phyloP scores from a whole-genome alignment of 2,888 invertebrate species.

The Pelosia muscerda region DNA sequence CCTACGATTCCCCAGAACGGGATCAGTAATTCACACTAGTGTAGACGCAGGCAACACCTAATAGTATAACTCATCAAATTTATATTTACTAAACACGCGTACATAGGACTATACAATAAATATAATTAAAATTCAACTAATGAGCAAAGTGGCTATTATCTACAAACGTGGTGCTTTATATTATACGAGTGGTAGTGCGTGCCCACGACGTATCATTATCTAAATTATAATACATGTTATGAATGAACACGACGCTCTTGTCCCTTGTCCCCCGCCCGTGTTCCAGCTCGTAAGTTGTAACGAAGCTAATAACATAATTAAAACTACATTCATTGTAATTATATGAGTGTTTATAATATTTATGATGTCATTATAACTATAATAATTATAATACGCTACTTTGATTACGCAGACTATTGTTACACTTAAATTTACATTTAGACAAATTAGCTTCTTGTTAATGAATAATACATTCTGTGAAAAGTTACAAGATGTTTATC shows the following conservation, averaged over 20 bases:
- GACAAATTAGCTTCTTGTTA: background rate
- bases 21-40: too few species aligned
- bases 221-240: slow-evolving; percentile 41
- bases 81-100: slow-evolving; percentile 4
- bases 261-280: slow-evolving; percentile 20
- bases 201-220: slow-evolving; percentile 44
- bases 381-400: slow-evolving; percentile 2
- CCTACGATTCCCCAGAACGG: too few species aligned
- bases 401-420: slow-evolving; percentile 8
- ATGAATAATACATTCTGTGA: background rate
- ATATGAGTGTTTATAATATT: slow-evolving; percentile 28
- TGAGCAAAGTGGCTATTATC: slow-evolving; percentile 16
- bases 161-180: slow-evolving; percentile 32
- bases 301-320: slow-evolving; percentile 42
- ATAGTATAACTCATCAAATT: background rate
- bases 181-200: slow-evolving; percentile 36
- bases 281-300: slow-evolving; percentile 25
- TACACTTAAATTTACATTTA: slow-evolving; percentile 15
- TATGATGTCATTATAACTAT: background rate
- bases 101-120: slow-evolving; percentile 27
- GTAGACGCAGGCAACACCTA: background rate
- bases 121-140: slow-evolving; percentile 35
- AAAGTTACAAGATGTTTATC: slow-evolving; percentile 11
- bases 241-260: slow-evolving; percentile 40
- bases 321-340: slow-evolving; percentile 38